Conservation (phyloP, 2,797 vertebrate species). For the Sebastes steindachneri region DNA sequence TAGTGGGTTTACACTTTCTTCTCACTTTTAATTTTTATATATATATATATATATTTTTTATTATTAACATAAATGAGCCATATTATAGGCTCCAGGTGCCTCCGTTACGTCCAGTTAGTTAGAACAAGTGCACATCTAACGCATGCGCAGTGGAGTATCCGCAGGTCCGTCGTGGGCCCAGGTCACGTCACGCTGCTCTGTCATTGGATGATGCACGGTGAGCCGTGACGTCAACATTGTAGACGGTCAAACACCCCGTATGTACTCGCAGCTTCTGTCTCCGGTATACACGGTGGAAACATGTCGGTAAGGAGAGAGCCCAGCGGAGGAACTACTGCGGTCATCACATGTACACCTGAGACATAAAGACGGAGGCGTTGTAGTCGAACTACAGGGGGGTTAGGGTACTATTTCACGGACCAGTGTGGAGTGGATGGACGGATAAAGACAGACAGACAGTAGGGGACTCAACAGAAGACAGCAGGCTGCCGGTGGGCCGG, state of each 20-base stretch:
- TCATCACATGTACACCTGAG: constrained; percentile 9
- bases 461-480: constrained; percentile 34
- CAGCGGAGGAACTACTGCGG: constrained; percentile 58
- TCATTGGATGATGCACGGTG: constrained; percentile 18
- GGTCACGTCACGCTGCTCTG: not conserved
- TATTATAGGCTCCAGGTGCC: not conserved
- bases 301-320: constrained; percentile 69
- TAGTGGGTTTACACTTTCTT: not conserved
- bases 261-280: constrained; percentile 43
- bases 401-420: not conserved
- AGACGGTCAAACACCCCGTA: constrained; percentile 45
- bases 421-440: constrained; percentile 46
- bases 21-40: too few relatives aligned
- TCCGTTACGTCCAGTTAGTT: rapidly evolving
- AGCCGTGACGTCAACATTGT: constrained; percentile 52
- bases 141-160: constrained; percentile 18
- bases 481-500: constrained; percentile 13
- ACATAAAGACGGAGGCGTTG: constrained; percentile 37
- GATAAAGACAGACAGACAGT: constrained; percentile 34
- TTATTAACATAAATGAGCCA: not conserved
- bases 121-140: constrained; percentile 10
- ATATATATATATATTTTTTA: too few relatives aligned
- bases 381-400: not conserved
- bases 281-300: constrained; percentile 43
- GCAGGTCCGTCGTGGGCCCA: too few relatives aligned